Evolutionary conservation across 2,113 vertebrate species (phyloP), one percentile per base, ranked within the genome.

Genomic region (Tychaedon coryphoeus): DNA sequence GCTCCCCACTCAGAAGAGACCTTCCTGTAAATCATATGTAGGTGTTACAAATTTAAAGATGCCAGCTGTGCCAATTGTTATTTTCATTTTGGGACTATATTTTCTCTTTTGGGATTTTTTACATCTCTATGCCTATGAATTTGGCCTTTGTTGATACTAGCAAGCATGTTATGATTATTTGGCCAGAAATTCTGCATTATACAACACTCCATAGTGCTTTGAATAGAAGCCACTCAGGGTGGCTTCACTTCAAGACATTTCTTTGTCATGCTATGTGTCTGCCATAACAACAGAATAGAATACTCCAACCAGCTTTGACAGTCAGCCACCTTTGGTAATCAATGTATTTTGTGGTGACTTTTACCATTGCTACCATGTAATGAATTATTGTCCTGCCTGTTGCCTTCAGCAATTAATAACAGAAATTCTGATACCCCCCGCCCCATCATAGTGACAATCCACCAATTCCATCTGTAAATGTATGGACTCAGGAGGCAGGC

Each of bases 391-490:
- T 51, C 31, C 54, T 90, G 79, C 57, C 89, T 72, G 79, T 92
- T 93, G 56, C 66, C 76, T 93, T 95, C 94, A 96, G 80, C 47
- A 74, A 92, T 86, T 86, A 93, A 71, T 53, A 91, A 66, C 42
- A 78, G 43, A 83, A 82, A 83, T 90, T 94, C 74, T 18, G 15
- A 76, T 69, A 82, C 54, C 58, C 72, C 47, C 43, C 80, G 33
- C n/a, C 25, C 45, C 84, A 62, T 50, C 75, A 62, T 40, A 51
- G 50, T 83, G 66, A 61, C 86, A 94, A 64, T 47, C 40, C 45
- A 50, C 69, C 79, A 86, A n/a, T 70, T 85, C 56, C 31, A 16
- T 73, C 78, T 77, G 56, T 65, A 66, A 93, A 80, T 77, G 9
- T 69, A 36, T 34, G 48, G 53, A 70, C 69, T 95, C 61, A 57